Conservation (phyloP, 2,797 vertebrate genomes). For the Spinus pinus region DNA sequence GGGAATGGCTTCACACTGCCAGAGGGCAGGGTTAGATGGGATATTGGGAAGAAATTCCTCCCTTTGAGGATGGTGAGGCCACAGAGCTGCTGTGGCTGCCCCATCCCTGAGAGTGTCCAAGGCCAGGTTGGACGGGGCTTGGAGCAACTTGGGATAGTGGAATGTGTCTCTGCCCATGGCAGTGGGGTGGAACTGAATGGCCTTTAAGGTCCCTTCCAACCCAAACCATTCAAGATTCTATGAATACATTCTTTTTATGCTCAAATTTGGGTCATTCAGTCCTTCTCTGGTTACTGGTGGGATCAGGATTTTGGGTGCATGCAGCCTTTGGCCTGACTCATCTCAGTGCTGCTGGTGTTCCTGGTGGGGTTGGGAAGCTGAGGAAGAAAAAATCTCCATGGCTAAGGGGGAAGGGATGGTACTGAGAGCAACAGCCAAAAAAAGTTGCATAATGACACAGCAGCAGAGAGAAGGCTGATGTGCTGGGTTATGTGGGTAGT, state of each 20-base stretch:
- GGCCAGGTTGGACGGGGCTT: not conserved
- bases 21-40: not conserved
- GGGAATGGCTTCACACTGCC: not conserved
- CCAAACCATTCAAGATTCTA: not conserved
- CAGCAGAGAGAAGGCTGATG: not conserved
- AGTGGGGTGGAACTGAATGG: not conserved
- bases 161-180: not conserved
- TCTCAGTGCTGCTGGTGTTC: not conserved
- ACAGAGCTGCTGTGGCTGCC: not conserved
- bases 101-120: not conserved
- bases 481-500: not conserved
- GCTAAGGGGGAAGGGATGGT: not conserved
- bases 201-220: not conserved
- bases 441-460: not conserved
- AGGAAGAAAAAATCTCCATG: not conserved
- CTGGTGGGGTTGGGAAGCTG: fast-evolving
- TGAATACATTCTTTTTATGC: fast-evolving
- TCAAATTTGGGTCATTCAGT: fast-evolving
- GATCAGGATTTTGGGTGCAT: not conserved
- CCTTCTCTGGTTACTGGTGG: not conserved
- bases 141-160: not conserved
- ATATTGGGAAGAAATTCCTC: not conserved
- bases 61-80: not conserved
- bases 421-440: not conserved
- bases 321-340: not conserved